Evolutionary conservation across 2,888 invertebrate genomes (phyloP), one percentile per base, ranked within the genome.

Genomic region (Linnaemya tessellans): DNA sequence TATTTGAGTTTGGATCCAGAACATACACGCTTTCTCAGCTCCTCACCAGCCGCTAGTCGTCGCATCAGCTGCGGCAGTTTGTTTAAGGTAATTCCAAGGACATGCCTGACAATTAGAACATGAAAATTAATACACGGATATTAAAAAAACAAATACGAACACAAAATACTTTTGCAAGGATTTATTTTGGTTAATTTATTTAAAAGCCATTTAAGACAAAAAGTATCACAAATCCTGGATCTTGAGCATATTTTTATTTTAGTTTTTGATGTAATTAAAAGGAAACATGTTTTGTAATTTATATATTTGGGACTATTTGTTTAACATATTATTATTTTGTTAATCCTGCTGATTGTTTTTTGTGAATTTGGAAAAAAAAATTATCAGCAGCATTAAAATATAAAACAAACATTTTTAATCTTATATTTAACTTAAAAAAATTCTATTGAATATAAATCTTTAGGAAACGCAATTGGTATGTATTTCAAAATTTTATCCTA

Each of bases 21-120:
- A 88, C 94, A 95, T 88, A 93, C 94, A 13, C 93, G 94, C 87
- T 95, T 95, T 88, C 92, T 96, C 30, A 96, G 95, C 87, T 95
- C 95, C 89, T 97, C 97, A 1, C 96, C 97, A 5, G 96, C 97
- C 77, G 97, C 97, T 11, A 97, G 97, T 9, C 94, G 98, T 86
- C 94, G 98, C 88, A 98, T 98, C 90, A 98, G 98, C 87, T 97
- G 97, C 91, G 97, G 98, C 83, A 97, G 97, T 89, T 95, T 97
- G 87, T 95, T 97, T 89, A 97, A 95, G 94, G 95, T 95, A 92
- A 94, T 93, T 87, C 18, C n/a, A n/a, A 64, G 20, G 15, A 1
- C 49, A 11, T 0, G n/a, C 13, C 11, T 46, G 15, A 11, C 41
- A 22, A 1, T 11, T 13, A 13, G 13, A 35, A 71, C 8, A 30